Base-by-base conservation (phyloP, 2,113 vertebrate species). In the Diphyllodes magnificus region DNA sequence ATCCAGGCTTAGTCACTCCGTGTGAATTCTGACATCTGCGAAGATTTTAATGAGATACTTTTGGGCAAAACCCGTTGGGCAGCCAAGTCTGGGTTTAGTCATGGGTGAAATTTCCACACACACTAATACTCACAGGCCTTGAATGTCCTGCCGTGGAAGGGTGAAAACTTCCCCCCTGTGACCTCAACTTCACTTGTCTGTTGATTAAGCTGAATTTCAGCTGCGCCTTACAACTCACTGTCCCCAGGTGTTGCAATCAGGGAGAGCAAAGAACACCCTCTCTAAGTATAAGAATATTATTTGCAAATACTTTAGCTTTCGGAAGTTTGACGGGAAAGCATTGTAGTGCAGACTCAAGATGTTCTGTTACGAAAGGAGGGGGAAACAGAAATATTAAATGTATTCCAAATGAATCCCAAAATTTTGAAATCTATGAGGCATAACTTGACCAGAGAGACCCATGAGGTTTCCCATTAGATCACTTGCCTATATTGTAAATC, bases 21-120 rank as follows among this genome's bases (percentile, higher is more conserved):
- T 50, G 37, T 82, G 71, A 95, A 88, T 87, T 91, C 63, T 23
- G 59, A 82, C 59, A 90, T 90, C 90, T 88, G 57, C 45, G 70
- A 87, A 91, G 79, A 84, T 79, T 92, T 88, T 54, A 81, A 17
- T n/a, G 51, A 95, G 56, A 93, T 78, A 13, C 33, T 90, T 92
- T 61, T 21, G 44, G 92, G 82, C 88, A 94, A 86, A 56, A 54
- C 28, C 71, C 77, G 39, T 10, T 8, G 6, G 56, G 45, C 56
- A 92, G 86, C 68, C 77, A 88, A 57, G 51, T 33, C 45, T 40
- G 56, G 13, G 45, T 86, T 94, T 95, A 95, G 82, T 96, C 95
- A 92, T 42, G 78, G 72, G 49, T 91, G 76, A 90, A 90, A 92
- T 90, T 92, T 90, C 86, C 76, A 79, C 80, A 83, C 45, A n/a